Base-by-base conservation (phyloP, 2,113 vertebrate species). In the Seriola rivoliana region DNA sequence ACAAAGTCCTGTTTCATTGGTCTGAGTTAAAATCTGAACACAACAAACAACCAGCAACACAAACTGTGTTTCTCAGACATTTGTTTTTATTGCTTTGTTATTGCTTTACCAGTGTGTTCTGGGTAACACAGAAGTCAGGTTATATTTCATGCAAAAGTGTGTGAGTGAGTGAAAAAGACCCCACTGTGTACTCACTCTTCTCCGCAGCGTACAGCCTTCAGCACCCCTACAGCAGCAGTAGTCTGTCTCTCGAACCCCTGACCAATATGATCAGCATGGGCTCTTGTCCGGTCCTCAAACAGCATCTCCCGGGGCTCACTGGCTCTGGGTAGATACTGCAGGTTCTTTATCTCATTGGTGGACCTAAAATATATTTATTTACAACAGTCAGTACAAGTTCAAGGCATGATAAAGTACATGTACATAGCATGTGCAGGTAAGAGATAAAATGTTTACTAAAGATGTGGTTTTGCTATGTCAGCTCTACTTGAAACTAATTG, bases 341-440 rank as follows among this genome's bases (percentile, higher is more conserved):
- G 93, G 95, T 99, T 99, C 97, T 99, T 99, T 75, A 99, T 99
- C 96, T 99, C 98, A 96, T 99, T 99, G 95, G 98, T 99, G 90
- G 98, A 98, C 96, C 98, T 99, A 92, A 64, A 85, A 86, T 4
- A 69, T 2, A 71, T 70, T 23, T 4, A 68, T 78, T 71, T 14
- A 40, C 23, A 36, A 59, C 40, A 16, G 65, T 85, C 34, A 87
- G 23, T 13, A 40, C n/a, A n/a, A 19, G 25, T 62, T 34, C 1
- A n/a, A 4, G 19, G 34, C 34, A 25, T 23, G 21, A 16, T 21
- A 6, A 55, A 25, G 11, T 10, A 54, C 25, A 4, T 59, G 54
- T n/a, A 32, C 6, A 40, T 16, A 34, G 14, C 48, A 36, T 36
- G 9, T 72, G 16, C 38, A 48, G 32, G 17, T 46, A 42, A 74